Evolutionary conservation across 2,888 invertebrate species (phyloP).

Genomic region (Cephus sareptanus): DNA sequence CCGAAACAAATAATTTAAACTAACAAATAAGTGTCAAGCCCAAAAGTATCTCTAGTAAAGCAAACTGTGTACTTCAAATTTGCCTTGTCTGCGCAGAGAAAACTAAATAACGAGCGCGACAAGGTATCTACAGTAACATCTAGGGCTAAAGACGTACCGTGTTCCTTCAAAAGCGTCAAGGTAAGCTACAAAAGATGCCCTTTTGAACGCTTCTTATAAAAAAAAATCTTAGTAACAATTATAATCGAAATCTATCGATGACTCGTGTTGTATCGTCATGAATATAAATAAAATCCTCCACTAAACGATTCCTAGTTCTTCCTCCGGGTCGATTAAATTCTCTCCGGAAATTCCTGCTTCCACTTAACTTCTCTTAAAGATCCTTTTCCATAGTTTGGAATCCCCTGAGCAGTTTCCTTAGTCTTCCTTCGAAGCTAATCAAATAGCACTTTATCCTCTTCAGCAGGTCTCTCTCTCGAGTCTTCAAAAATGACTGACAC

Average conservation of each 20-base stretch:
- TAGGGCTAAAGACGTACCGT: not conserved
- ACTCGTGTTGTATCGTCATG: not conserved
- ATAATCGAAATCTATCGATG: not conserved
- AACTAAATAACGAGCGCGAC: slow-evolving; percentile 29
- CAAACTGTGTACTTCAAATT: slow-evolving; percentile 22
- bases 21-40: not conserved
- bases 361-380: not conserved
- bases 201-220: not conserved
- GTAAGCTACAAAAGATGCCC: not conserved
- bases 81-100: slow-evolving; percentile 17
- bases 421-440: not conserved
- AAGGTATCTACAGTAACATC: not conserved
- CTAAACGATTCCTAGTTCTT: not conserved
- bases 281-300: not conserved
- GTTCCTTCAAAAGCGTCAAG: not conserved
- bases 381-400: not conserved
- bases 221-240: not conserved
- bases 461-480: not conserved
- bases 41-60: not conserved
- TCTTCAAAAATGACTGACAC: not conserved
- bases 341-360: not conserved
- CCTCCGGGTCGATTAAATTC: not conserved
- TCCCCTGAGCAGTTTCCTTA: not conserved
- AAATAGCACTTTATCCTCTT: not conserved
- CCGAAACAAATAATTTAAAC: not conserved